A percentile compares a stretch with the other conserved stretches of the same genome.
Evolutionary conservation across 2,113 vertebrate species (phyloP).

Genomic region (Pongo pygmaeus): DNA sequence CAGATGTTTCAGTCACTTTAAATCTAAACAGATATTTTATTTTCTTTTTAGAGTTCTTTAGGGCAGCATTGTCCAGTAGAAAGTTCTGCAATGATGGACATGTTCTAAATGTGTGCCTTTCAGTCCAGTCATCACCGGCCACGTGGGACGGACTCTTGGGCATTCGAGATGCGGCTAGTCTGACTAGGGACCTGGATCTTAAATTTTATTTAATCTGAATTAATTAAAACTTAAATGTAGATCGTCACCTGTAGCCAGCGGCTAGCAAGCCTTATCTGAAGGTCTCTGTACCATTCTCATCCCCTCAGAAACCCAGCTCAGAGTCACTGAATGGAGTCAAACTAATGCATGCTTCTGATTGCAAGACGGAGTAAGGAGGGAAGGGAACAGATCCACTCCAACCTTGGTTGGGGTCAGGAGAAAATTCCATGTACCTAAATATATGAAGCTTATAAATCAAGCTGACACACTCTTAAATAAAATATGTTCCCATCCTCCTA

Average conservation of each 20-base stretch:
- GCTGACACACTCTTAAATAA: neutral
- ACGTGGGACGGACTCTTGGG: fast-evolving
- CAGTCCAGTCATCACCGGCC: neutral
- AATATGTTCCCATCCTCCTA: neutral
- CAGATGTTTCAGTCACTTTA: neutral
- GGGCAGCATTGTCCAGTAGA: neutral
- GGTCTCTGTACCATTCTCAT: neutral
- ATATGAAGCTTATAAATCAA: neutral
- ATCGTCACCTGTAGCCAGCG: neutral
- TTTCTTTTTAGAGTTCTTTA: neutral
- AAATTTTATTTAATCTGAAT: neutral
- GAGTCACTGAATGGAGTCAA: neutral
- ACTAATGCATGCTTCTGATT: neutral
- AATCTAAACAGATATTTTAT: too few relatives aligned
- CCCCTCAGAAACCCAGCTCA: neutral
- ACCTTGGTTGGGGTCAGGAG: fast-evolving
- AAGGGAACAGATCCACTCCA: neutral
- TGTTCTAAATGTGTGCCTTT: fast-evolving
- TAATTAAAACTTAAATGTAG: neutral
- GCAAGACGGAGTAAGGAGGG: neutral
- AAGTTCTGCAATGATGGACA: fast-evolving
- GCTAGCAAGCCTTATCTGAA: neutral
- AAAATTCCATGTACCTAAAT: neutral
- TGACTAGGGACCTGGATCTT: neutral
- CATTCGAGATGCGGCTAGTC: too few relatives aligned